Evolutionary conservation across 2,888 invertebrate genomes (phyloP).

Genomic region (Orthosia cruda): DNA sequence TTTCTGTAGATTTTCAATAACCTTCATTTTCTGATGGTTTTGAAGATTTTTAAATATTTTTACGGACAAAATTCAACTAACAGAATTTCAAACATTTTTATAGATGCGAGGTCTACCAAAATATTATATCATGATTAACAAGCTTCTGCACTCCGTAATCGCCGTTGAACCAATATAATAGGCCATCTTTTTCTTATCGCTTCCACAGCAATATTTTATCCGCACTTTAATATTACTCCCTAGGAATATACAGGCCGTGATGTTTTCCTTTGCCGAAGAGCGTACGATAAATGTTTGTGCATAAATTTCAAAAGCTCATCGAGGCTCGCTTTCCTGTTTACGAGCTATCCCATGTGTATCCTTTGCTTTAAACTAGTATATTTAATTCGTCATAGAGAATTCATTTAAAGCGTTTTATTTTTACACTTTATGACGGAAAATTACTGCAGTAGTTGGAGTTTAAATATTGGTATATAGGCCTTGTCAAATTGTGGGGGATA

Average conservation of each 20-base stretch:
- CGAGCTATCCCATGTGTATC: conserved; percentile 71
- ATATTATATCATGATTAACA: conserved; percentile 16
- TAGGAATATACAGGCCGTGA: conserved; percentile 60
- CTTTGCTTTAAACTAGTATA: conserved; percentile 65
- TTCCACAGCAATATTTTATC: conserved; percentile 68
- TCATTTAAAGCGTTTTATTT: conserved; percentile 43
- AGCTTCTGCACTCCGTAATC: conserved; percentile 24
- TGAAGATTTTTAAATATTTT: not conserved
- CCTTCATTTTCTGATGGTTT: not conserved
- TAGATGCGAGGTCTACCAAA: not conserved
- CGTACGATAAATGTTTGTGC: conserved; percentile 79
- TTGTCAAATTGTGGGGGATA: too few species aligned
- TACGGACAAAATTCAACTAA: not conserved
- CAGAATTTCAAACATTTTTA: not conserved
- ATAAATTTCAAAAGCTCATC: conserved; percentile 80
- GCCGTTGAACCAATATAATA: conserved; percentile 41
- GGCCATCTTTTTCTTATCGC: conserved; percentile 62
- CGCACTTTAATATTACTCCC: conserved; percentile 71
- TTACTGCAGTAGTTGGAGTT: not conserved
- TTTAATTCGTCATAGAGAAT: conserved; percentile 63
- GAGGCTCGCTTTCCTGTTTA: conserved; percentile 72
- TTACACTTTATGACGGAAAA: not conserved
- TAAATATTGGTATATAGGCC: too few species aligned
- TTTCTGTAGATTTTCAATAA: not conserved
- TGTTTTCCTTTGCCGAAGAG: conserved; percentile 76